phyloP scores from a whole-genome alignment of 30 jellyfish, hydroid and myxozoan species.

The Turritopsis rubra region DNA sequence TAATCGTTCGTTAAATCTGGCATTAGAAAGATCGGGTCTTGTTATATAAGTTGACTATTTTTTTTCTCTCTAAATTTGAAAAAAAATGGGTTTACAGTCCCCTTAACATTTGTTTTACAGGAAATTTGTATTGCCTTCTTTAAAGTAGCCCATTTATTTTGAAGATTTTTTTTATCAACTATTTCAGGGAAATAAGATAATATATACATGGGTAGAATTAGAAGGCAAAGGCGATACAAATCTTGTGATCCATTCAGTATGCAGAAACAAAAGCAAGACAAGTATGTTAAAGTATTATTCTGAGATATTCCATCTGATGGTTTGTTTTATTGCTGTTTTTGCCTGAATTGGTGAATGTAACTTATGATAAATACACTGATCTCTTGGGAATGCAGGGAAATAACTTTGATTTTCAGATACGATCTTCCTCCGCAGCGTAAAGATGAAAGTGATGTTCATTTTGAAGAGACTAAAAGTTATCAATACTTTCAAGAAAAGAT shows the following conservation, averaged over 20 bases:
- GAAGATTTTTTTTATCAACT: background rate
- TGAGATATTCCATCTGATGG: background rate
- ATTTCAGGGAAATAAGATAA: background rate
- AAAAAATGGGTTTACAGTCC: too few species aligned
- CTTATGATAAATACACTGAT: too few species aligned
- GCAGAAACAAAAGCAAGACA: slow-evolving; percentile 11
- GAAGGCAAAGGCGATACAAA: slow-evolving; percentile 60
- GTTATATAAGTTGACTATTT: too few species aligned
- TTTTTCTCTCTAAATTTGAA: too few species aligned
- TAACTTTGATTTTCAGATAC: too few species aligned
- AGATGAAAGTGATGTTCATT: background rate
- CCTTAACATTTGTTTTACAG: too few species aligned
- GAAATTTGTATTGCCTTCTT: too few species aligned
- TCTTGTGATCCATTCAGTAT: slow-evolving; percentile 56
- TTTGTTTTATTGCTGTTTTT: background rate
- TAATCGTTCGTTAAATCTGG: too few species aligned
- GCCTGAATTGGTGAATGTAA: too few species aligned
- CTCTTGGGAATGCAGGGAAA: too few species aligned
- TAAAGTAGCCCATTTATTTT: background rate
- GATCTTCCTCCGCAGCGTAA: slow-evolving; percentile 7
- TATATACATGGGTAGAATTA: slow-evolving; percentile 67
- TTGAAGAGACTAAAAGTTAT: background rate
- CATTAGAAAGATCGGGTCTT: too few species aligned
- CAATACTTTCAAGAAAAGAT: background rate
- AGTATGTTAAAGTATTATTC: background rate